A percentile compares a stretch with the other conserved stretches of the same genome.
These are phyloP conservation scores for Aphidius gifuensis DNA, from an alignment of 1,140 invertebrate species.

Conservation along the genomic window DNA sequence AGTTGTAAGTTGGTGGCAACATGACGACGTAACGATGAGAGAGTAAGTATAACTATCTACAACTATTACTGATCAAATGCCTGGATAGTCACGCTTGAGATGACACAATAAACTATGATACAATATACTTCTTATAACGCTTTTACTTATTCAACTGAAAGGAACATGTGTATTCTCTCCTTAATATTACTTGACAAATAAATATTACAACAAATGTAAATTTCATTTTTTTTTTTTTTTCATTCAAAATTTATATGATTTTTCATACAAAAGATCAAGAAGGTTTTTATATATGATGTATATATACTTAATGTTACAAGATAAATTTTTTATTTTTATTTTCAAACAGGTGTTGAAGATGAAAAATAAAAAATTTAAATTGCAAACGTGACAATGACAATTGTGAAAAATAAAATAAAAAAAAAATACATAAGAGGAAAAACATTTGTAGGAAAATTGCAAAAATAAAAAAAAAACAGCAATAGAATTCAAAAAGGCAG, in stretches of 20 bases:
- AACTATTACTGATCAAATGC: too few relatives aligned
- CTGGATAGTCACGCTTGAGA: conserved; percentile 47
- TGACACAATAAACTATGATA: conserved; percentile 34
- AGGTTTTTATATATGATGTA: neutral
- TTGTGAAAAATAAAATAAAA: conserved; percentile 16
- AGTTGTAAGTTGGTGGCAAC: conserved; percentile 8
- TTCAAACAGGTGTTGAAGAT: neutral
- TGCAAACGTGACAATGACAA: conserved; percentile 16
- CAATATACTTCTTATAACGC: conserved; percentile 33
- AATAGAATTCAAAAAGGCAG: conserved; percentile 18
- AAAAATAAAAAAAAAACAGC: conserved; percentile 12
- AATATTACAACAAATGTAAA: too few relatives aligned
- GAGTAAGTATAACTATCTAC: too few relatives aligned
- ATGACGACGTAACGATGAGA: conserved; percentile 24
- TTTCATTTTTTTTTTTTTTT: conserved; percentile 1
- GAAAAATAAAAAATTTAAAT: neutral
- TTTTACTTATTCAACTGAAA: conserved; percentile 21
- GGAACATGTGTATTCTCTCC: conserved; percentile 2
- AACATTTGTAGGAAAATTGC: neutral
- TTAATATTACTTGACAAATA: conserved; percentile 10
- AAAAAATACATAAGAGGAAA: conserved; percentile 14
- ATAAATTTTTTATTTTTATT: neutral
- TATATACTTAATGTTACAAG: neutral
- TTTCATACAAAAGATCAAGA: neutral
- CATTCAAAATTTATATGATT: neutral